phyloP scores from a whole-genome alignment of 2,888 invertebrate genomes.

The Merodon equestris region DNA sequence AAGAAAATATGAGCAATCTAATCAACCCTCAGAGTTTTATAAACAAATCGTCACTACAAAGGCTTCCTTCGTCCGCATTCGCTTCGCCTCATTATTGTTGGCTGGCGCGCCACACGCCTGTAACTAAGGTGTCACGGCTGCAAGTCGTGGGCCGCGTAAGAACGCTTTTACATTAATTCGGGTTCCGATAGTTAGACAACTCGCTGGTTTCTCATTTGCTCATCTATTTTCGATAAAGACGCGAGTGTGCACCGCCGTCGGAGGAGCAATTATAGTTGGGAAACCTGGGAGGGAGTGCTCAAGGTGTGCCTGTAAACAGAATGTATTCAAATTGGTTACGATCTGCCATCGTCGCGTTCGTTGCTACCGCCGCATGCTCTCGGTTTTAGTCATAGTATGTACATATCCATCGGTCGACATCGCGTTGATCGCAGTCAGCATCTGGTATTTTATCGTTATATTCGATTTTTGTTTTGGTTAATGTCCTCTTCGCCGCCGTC shows the following conservation, averaged over 20 bases:
- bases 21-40: conserved; percentile 54
- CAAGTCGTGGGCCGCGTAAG: conserved; percentile 30
- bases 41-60: conserved; percentile 38
- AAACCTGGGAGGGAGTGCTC: background rate
- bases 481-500: conserved; percentile 20
- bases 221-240: conserved; percentile 54
- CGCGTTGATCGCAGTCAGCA: background rate
- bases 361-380: too few relatives aligned
- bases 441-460: background rate
- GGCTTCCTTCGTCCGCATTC: conserved; percentile 46
- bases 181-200: conserved; percentile 1
- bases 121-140: conserved; percentile 12
- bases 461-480: conserved; percentile 22
- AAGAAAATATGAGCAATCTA: conserved; percentile 40
- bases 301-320: conserved; percentile 39
- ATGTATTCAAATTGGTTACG: conserved; percentile 22
- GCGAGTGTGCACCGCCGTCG: conserved; percentile 36
- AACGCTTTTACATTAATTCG: too few relatives aligned
- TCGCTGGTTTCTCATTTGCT: conserved; percentile 32
- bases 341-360: background rate
- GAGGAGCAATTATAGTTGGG: conserved; percentile 43
- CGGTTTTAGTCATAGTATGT: too few relatives aligned
- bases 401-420: background rate
- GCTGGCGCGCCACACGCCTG: background rate
- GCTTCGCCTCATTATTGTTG: background rate